Evolutionary conservation across 2,113 vertebrate species (phyloP), one percentile per base, ranked within the genome.

Genomic region (Oryzias curvinotus): DNA sequence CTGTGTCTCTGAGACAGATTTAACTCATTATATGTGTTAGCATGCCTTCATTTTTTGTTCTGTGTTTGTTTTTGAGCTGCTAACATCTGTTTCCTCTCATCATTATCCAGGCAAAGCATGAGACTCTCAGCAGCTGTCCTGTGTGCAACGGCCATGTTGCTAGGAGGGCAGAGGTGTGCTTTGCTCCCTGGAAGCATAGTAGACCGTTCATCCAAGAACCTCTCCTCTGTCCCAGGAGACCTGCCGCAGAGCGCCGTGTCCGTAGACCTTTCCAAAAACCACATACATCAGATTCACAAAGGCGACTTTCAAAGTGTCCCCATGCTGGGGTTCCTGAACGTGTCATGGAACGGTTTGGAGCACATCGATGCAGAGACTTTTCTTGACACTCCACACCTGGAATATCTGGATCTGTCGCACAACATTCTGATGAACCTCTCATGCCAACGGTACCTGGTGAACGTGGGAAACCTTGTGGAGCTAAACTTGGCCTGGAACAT

Each of bases 361-460:
- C 18, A 82, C 2, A 79, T 96, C 2, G 66, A 94, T 44, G 59
- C 75, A 0, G 85, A 75, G 44, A 72, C 90, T n/a, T 96, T 98
- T 47, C 47, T 64, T 25, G 83, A 88, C 65, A 95, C 93, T 2
- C 53, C 79, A 14, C 45, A 87, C 43, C 80, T 98, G 61, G 65
- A 92, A 75, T 65, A 88, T 51, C 85, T 96, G 67, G 95, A 98
- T 77, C 70, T 98, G 57, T 96, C 95, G 3, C 87, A 94, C 88
- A 98, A 98, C 71, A 57, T 56, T 0, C 82, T 98, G 71, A 66
- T n/a, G 43, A 90, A 82, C 52, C 72, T 92, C 26, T 79, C 68
- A 3, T 2, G 57, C 36, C 87, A 91, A 62, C 41, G 2, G 1
- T 96, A 87, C 87, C 73, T 83, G 88, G 81, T 73, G 43, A 80